Conservation (phyloP, 2,113 vertebrate species). For the Oncorhynchus tshawytscha region DNA sequence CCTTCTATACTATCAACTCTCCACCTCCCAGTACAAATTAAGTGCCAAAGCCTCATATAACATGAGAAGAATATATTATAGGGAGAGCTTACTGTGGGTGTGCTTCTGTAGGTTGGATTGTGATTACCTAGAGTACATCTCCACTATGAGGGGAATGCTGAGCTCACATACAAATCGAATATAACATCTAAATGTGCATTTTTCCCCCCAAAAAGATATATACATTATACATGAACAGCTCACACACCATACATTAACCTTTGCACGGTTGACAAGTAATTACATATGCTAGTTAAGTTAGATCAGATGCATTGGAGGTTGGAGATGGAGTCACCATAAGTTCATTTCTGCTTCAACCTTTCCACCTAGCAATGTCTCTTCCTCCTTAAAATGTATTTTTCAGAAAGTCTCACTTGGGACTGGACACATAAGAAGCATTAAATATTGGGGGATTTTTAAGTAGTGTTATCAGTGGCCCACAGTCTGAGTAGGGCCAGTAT, state of each 20-base stretch:
- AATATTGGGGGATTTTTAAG: constrained; percentile 12
- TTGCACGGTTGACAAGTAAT: constrained; percentile 61
- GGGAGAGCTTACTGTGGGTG: background rate
- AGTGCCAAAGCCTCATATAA: background rate
- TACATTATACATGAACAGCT: constrained; percentile 61
- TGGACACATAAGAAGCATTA: constrained; percentile 21
- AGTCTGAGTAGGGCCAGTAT: constrained; percentile 20
- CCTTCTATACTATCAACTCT: constrained; percentile 28
- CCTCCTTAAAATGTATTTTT: constrained; percentile 1
- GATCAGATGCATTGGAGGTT: constrained; percentile 46
- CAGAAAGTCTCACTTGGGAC: background rate
- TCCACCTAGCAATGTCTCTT: background rate
- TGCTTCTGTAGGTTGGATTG: background rate
- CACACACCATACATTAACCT: constrained; percentile 67
- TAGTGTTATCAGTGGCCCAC: constrained; percentile 8
- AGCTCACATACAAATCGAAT: constrained; percentile 30
- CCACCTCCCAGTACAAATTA: constrained; percentile 35
- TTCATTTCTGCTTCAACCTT: background rate
- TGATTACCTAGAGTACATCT: constrained; percentile 5
- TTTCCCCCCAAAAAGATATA: constrained; percentile 44
- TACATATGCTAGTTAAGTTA: constrained; percentile 59
- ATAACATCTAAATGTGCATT: constrained; percentile 45
- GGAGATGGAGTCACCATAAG: background rate
- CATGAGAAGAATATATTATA: constrained; percentile 2
- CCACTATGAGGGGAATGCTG: constrained; percentile 14